Percentiles rank a stretch among this genome's conserved stretches.
Evolutionary conservation across 2,888 invertebrate species (phyloP).

Genomic region (Dusona sp.): DNA sequence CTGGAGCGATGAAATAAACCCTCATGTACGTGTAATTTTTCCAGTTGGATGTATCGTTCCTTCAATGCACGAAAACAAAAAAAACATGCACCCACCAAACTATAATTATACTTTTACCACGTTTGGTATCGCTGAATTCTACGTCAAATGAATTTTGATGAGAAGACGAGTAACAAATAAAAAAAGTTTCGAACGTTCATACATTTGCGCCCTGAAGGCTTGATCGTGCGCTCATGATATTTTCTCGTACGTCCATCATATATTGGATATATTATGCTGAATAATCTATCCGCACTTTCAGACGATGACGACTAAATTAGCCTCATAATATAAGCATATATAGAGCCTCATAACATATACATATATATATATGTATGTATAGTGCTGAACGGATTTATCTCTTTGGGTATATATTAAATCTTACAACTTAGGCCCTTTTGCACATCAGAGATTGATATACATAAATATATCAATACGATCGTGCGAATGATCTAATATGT

Average conservation of each 20-base stretch:
- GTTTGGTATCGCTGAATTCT: conserved; percentile 47
- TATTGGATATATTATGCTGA: conserved; percentile 44
- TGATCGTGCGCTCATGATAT: conserved; percentile 41
- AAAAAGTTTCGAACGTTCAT: conserved; percentile 12
- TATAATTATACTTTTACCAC: too few species aligned
- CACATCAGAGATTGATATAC: neutral
- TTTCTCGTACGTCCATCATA: conserved; percentile 29
- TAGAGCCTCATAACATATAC: neutral
- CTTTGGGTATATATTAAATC: neutral
- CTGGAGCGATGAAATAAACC: too few species aligned
- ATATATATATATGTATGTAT: neutral
- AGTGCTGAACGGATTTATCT: neutral
- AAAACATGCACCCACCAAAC: too few species aligned
- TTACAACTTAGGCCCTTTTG: neutral
- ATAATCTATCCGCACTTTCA: conserved; percentile 49
- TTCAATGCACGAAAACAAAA: too few species aligned
- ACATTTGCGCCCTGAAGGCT: conserved; percentile 30
- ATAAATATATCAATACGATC: neutral
- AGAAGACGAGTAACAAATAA: neutral
- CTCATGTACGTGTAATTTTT: too few species aligned
- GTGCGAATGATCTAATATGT: neutral
- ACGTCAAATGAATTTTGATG: conserved; percentile 74
- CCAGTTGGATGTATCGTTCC: too few species aligned
- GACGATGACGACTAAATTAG: conserved; percentile 58
- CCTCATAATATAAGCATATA: conserved; percentile 4